Base-by-base conservation (phyloP, 2,113 vertebrate genomes). In the Beaufortia kweichowensis region DNA sequence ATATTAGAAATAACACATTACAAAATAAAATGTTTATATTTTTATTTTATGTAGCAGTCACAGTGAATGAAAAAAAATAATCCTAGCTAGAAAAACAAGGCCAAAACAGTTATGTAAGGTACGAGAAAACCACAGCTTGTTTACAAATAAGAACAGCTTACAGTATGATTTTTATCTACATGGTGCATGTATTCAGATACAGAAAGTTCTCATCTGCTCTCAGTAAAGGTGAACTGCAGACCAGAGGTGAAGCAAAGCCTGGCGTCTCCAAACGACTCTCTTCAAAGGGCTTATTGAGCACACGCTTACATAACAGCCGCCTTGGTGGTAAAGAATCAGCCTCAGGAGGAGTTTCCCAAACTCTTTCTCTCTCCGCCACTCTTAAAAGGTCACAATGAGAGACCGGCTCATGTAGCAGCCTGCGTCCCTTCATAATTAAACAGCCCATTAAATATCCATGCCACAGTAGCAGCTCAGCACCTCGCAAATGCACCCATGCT, bases 361-460 rank as follows among this genome's bases (percentile, higher is more conserved):
- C 76, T 77, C 74, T 41, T 59, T 70, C 63, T 68, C 39, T 24
- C 64, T 43, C 23, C 57, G 55, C 14, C 67, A 62, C 66, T 69
- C 41, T 71, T 61, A 43, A 78, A 78, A 78, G 67, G 76, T 78
- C 76, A 78, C 41, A 62, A 28, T 29, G 57, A 62, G 56, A 69
- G 67, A 53, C n/a, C 31, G 57, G 76, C 76, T 78, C 76, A 71
- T 70, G 68, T 71, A 71, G 76, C 76, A 78, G 55, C 75, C 19
- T 8, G 62, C 33, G 26, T 48, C 64, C 64, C 75, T 77, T 61
- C 56, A 76, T 80, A 75, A 80, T 80, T 74, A 79, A 79, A 43
- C 35, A 75, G 63, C 29, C 48, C 43, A 65, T 77, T 67, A 73
- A 67, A 81, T 78, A 81, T 74, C 56, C 66, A 78, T 67, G 69